phyloP scores from a whole-genome alignment of 2,888 invertebrate genomes.

The Dynastes maya region DNA sequence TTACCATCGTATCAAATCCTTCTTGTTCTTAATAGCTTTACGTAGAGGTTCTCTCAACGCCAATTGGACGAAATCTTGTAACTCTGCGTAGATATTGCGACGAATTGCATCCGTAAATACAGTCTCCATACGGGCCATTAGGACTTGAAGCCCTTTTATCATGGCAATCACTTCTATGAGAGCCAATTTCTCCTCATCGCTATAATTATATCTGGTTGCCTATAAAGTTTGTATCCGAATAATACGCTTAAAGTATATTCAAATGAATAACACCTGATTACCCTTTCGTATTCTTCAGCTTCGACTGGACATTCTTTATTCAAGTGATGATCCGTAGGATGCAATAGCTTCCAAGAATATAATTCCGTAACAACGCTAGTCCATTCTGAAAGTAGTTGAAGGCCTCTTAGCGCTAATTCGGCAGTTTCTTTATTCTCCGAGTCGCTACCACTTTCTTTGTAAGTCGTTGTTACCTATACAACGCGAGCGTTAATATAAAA shows the following conservation, averaged over 20 bases:
- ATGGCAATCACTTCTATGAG: constrained; percentile 98
- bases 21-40: constrained; percentile 98
- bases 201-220: constrained; percentile 98
- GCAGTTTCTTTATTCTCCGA: constrained; percentile 92
- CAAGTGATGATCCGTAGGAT: constrained; percentile 97
- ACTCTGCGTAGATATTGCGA: constrained; percentile 93
- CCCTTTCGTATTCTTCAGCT: constrained; percentile 98
- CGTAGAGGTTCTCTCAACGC: constrained; percentile 91
- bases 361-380: constrained; percentile 96
- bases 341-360: constrained; percentile 98
- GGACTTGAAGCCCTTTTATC: constrained; percentile 97
- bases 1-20: constrained; percentile 90
- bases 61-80: constrained; percentile 97
- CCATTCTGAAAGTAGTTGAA: constrained; percentile 97
- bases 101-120: constrained; percentile 94
- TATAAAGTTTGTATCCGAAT: constrained; percentile 63
- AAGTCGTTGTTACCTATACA: constrained; percentile 88
- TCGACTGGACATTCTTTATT: constrained; percentile 95
- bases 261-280: not conserved
- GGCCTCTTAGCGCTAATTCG: constrained; percentile 91
- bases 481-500: not conserved
- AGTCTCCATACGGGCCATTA: constrained; percentile 98
- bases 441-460: constrained; percentile 94
- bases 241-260: not conserved
- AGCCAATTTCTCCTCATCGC: constrained; percentile 97